Conservation (phyloP, 2,113 vertebrate genomes). For the Lasiurus cinereus region DNA sequence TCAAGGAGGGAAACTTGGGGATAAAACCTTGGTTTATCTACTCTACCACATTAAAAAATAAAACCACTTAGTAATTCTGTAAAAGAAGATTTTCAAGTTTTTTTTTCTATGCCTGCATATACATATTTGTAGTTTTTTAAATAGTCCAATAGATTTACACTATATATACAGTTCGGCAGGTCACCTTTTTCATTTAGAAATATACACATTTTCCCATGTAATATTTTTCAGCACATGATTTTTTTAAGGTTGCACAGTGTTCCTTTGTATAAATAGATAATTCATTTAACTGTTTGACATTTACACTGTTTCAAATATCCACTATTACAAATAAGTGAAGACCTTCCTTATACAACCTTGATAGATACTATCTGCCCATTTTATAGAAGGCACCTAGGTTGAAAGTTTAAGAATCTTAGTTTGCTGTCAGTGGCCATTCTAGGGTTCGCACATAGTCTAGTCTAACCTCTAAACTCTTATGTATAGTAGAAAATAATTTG, state of each 20-base stretch:
- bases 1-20: neutral
- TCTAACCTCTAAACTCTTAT: neutral
- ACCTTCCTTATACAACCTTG: neutral
- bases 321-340: neutral
- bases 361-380: neutral
- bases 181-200: neutral
- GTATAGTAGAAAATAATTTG: neutral
- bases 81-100: neutral
- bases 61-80: slow-evolving; percentile 2
- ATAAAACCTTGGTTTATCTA: neutral
- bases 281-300: neutral
- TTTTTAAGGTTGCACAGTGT: neutral
- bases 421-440: neutral
- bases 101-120: neutral
- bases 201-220: neutral
- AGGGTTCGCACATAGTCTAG: neutral
- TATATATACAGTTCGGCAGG: neutral
- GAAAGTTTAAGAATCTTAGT: neutral
- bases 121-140: neutral
- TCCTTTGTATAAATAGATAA: neutral
- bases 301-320: slow-evolving; percentile 29
- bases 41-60: neutral
- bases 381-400: neutral
- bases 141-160: neutral
- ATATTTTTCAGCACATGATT: neutral